These are phyloP conservation scores for Kuschelorhynchus macadamiae DNA, from an alignment of 2,888 invertebrate species.

Conservation along the genomic window DNA sequence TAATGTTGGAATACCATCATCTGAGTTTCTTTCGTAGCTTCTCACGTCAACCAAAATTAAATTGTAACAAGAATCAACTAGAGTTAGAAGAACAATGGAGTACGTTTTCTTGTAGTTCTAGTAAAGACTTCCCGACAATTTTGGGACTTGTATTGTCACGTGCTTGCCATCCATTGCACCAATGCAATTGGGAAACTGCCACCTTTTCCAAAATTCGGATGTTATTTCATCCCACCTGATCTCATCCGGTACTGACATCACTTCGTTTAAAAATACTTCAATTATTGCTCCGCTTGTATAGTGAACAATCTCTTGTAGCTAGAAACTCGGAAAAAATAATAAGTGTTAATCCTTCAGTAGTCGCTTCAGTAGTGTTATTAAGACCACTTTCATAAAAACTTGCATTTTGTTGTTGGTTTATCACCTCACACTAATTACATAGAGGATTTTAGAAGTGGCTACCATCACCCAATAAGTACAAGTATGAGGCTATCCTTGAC, in stretches of 20 bases:
- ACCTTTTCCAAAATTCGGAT: constrained; percentile 41
- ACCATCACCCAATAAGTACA: constrained; percentile 52
- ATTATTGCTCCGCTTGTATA: constrained; percentile 22
- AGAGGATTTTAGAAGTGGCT: constrained; percentile 36
- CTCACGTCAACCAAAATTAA: constrained; percentile 37
- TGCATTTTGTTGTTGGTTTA: constrained; percentile 3
- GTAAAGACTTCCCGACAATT: constrained; percentile 38
- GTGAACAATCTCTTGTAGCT: constrained; percentile 55
- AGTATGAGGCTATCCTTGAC: constrained; percentile 52
- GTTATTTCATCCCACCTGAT: constrained; percentile 43
- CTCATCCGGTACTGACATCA: constrained; percentile 41
- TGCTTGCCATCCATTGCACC: constrained; percentile 25
- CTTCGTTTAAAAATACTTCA: constrained; percentile 41
- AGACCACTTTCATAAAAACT: too few relatives aligned
- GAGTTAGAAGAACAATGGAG: constrained; percentile 51
- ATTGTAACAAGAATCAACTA: constrained; percentile 43
- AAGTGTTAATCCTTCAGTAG: neutral
- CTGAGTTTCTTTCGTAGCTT: constrained; percentile 31
- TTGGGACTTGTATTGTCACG: constrained; percentile 37
- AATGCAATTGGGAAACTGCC: constrained; percentile 45
- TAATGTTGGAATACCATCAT: constrained; percentile 23
- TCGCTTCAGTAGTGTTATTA: neutral
- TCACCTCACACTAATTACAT: neutral
- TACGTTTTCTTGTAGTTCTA: constrained; percentile 48
- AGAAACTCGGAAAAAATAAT: constrained; percentile 48